Conservation (phyloP, 35 echinoderm and acorn worm species). For the Eucidaris tribuloides region DNA sequence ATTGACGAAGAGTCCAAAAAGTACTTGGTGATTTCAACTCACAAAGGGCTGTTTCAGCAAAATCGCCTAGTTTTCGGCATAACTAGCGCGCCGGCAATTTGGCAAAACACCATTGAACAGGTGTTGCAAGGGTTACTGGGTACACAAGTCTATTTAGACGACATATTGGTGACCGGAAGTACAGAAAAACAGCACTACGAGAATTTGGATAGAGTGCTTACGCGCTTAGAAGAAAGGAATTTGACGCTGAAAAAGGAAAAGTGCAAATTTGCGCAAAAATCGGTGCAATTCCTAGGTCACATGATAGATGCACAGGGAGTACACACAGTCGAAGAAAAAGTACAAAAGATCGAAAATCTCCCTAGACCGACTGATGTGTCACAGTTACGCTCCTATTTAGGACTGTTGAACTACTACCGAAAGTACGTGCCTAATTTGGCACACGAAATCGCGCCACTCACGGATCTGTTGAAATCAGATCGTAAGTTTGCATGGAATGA, state of each 20-base stretch:
- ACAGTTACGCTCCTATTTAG: conserved; percentile 31
- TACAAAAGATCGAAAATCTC: not conserved
- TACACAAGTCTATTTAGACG: conserved; percentile 45
- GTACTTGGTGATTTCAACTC: conserved; percentile 32
- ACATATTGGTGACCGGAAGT: conserved; percentile 41
- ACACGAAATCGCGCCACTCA: not conserved
- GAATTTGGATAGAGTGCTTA: not conserved
- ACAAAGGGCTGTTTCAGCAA: conserved; percentile 36
- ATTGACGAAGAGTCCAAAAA: conserved; percentile 39
- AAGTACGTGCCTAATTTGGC: conserved; percentile 14
- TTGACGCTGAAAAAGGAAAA: conserved; percentile 7
- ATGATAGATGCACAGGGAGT: conserved; percentile 37
- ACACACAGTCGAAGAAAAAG: not conserved
- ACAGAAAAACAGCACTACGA: not conserved
- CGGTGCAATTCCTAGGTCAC: conserved; percentile 32
- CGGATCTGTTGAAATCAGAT: not conserved
- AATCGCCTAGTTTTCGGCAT: conserved; percentile 24
- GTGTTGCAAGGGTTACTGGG: conserved; percentile 1
- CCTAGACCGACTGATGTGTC: not conserved
- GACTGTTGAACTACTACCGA: not conserved
- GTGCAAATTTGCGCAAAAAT: conserved; percentile 30
- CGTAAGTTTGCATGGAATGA: not conserved
- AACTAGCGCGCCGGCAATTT: conserved; percentile 27
- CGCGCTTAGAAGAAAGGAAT: not conserved
- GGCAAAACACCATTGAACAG: conserved; percentile 34